A percentile compares a stretch with the other conserved stretches of the same genome.
Conservation (phyloP, 2,797 vertebrate species). For the Gymnoscopelus microlampas region DNA sequence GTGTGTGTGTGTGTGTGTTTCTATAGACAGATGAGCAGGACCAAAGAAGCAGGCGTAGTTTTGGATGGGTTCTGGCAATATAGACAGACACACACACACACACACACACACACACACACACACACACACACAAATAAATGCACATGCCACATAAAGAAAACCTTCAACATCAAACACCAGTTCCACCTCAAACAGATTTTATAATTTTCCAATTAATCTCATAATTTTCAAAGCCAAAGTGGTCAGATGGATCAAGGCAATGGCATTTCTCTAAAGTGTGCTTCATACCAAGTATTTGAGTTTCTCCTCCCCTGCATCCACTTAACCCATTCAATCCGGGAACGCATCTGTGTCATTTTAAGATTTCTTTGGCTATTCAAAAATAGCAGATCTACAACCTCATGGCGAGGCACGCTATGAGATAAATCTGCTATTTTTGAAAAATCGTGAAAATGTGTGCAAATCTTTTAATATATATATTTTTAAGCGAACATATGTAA, state of each 20-base stretch:
- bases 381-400: no score
- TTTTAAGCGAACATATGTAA: no score
- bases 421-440: no score
- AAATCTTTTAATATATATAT: no score
- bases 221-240: conserved; percentile 55
- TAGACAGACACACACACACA: conserved; percentile 42
- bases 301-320: conserved; percentile 31
- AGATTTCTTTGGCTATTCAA: no score
- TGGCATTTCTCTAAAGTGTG: conserved; percentile 61
- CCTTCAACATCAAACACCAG: conserved; percentile 46
- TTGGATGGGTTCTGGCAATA: conserved; percentile 76
- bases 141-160: conserved; percentile 24
- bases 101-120: conserved; percentile 11
- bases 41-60: conserved; percentile 62
- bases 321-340: background rate
- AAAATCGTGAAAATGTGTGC: no score
- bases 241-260: conserved; percentile 67
- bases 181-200: conserved; percentile 58
- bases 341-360: no score
- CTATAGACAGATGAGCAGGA: conserved; percentile 65
- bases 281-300: conserved; percentile 58
- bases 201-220: conserved; percentile 68
- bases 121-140: background rate
- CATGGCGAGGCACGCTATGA: no score
- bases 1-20: background rate